Base-by-base conservation (phyloP, 2,888 invertebrate genomes). In the Stratiomys singularior region DNA sequence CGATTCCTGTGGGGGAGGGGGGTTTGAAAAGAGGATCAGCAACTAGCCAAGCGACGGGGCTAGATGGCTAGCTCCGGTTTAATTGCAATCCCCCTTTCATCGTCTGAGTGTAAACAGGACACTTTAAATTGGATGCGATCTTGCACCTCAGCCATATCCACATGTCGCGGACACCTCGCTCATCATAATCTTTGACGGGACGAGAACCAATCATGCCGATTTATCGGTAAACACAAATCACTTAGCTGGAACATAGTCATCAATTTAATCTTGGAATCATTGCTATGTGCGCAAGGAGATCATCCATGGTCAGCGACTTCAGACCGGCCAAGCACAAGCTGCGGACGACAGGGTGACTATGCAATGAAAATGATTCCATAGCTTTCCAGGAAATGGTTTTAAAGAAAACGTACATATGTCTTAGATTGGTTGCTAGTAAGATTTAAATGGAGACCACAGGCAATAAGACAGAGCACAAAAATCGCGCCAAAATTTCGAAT, bases 181-280 rank as follows among this genome's bases (percentile, higher is more conserved):
- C n/a, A 56, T 44, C 9, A 13, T 18, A 27, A 56, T 56, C 71
- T n/a, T 23, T 52, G 52, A 47, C 18, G 25, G 21, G 56, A 28
- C 60, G 46, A 64, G 77, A 72, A 28, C 64, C 64, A 77, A 72
- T 78, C 67, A 37, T 66, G 44, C 15, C 37, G 44, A 66, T 56
- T 27, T 37, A 37, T 37, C 37, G 5, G 37, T 9, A 37, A 37
- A 37, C 37, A 37, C 37, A 46, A 72, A 76, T 78, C 71, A 76
- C 76, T 78, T 78, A 76, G 76, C 76, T 76, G 78, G 71, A 78
- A 71, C 71, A 76, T 28, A 78, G 37, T 76, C 76, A 71, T 76
- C 76, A 76, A 78, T 69, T 46, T 56, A 52, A 44, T 46, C 11
- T 56, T 63, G 27, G 63, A 56, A 76, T 78, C 52, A 76, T 11